These are phyloP conservation scores for Anastatus disparis DNA, from an alignment of 1,140 invertebrate genomes.

Conservation along the genomic window DNA sequence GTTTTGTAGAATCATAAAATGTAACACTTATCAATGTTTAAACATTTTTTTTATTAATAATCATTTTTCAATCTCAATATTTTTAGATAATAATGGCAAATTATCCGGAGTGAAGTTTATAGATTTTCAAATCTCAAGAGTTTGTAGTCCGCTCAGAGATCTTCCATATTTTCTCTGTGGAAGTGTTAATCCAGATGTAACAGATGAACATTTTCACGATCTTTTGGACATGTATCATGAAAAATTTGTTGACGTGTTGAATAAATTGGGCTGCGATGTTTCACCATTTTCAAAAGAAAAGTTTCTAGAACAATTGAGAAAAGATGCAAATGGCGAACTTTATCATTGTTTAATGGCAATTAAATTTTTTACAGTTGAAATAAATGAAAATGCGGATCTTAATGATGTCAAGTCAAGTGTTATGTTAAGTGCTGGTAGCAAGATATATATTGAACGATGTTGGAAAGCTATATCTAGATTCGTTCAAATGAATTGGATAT, in stretches of 20 bases:
- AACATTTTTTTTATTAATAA: too few relatives aligned
- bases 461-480: conserved; percentile 16
- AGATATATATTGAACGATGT: not conserved
- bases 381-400: not conserved
- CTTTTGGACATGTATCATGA: conserved; percentile 53
- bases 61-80: too few relatives aligned
- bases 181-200: not conserved
- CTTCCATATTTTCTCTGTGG: conserved; percentile 1
- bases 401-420: conserved; percentile 13
- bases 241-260: conserved; percentile 39
- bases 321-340: not conserved
- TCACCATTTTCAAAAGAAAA: not conserved
- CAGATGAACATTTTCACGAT: not conserved
- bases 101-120: conserved; percentile 52
- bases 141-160: not conserved
- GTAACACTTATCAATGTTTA: too few relatives aligned
- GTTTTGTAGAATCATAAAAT: too few relatives aligned
- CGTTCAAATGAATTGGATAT: too few relatives aligned
- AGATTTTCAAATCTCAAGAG: not conserved
- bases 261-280: not conserved
- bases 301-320: conserved; percentile 4
- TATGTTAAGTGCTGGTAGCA: too few relatives aligned
- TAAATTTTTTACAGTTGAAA: conserved; percentile 21
- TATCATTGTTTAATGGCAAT: conserved; percentile 14
- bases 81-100: conserved; percentile 44